These are phyloP conservation scores for Leptinotarsa tumamoca DNA, from an alignment of 2,888 invertebrate species.

Conservation along the genomic window DNA sequence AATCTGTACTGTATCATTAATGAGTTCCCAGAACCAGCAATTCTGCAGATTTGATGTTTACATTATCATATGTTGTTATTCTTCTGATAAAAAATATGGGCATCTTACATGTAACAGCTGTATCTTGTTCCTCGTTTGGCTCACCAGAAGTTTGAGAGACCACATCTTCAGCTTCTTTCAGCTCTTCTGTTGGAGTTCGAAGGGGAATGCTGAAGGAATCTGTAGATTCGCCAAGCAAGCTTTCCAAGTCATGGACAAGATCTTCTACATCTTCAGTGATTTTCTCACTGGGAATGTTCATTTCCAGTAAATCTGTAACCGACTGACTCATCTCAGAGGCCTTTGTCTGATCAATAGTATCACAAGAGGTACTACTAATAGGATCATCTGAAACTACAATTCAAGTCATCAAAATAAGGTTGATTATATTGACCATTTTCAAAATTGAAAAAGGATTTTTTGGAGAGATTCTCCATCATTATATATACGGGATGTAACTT, in stretches of 20 bases:
- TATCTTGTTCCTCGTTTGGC: background rate
- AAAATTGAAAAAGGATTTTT: too few relatives aligned
- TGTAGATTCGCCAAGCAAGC: slow-evolving; percentile 59
- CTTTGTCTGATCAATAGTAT: slow-evolving; percentile 49
- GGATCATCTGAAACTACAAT: slow-evolving; percentile 59
- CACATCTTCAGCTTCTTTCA: slow-evolving; percentile 22
- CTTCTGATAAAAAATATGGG: background rate
- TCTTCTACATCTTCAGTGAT: slow-evolving; percentile 65
- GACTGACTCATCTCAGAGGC: slow-evolving; percentile 21
- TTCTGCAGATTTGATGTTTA: too few relatives aligned
- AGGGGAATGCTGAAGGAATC: slow-evolving; percentile 50
- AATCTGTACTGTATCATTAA: too few relatives aligned
- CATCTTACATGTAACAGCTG: background rate
- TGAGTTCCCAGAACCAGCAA: too few relatives aligned
- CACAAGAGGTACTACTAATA: slow-evolving; percentile 63
- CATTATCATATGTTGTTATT: too few relatives aligned
- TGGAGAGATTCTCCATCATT: too few relatives aligned
- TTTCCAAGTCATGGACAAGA: slow-evolving; percentile 65
- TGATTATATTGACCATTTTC: background rate
- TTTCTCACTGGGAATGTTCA: slow-evolving; percentile 57
- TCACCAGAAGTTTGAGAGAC: slow-evolving; percentile 10
- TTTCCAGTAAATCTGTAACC: slow-evolving; percentile 55
- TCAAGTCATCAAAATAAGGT: background rate
- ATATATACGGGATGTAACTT: too few relatives aligned
- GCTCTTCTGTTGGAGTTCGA: slow-evolving; percentile 22